Base-by-base conservation (phyloP, 2,797 vertebrate genomes). In the Clarias pachynema region DNA sequence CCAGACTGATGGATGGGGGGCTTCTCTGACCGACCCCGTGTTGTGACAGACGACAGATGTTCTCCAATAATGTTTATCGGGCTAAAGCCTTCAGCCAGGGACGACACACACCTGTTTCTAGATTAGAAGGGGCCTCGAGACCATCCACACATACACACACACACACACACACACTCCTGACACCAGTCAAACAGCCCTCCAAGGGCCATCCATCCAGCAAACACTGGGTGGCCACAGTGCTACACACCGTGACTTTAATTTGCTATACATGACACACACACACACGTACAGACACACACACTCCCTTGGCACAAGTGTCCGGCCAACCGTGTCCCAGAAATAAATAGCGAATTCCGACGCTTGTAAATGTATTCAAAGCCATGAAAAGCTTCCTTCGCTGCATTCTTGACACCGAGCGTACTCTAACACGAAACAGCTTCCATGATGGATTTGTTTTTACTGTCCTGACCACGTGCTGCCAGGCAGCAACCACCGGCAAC, bases 1-100 rank as follows among this genome's bases (percentile, higher is more conserved):
- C 88, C 81, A 66, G 89, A 91, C 93, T 95, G 95, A 95, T 95
- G 91, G 94, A 96, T 96, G 90, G 90, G 87, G 86, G 79, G 84
- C 81, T 87, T 37, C 62, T 84, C 91, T 85, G 84, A 90, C 91
- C 24, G 74, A 84, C 88, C 89, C 90, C 10, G 86, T 93, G 94
- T 95, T 95, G 95, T 95, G 95, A 95, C 95, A 95, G 92, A 94
- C 92, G 94, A 95, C 95, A 95, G 95, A 95, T 96, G 95, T 96
- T 95, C 94, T 94, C 92, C 93, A 94, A 96, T 95, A 95, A 95
- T 95, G 95, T 96, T 95, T 95, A 95, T 95, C 92, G 90, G 91
- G 88, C 88, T 10, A 88, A 90, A 87, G 83, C 94, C 94, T 94
- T 94, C 94, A 93, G 94, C 94, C 91, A 92, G 87, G 81, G 94